Evolutionary conservation across 2,888 invertebrate species (phyloP), one percentile per base, ranked within the genome.

Genomic region (Pasiphila rectangulata): DNA sequence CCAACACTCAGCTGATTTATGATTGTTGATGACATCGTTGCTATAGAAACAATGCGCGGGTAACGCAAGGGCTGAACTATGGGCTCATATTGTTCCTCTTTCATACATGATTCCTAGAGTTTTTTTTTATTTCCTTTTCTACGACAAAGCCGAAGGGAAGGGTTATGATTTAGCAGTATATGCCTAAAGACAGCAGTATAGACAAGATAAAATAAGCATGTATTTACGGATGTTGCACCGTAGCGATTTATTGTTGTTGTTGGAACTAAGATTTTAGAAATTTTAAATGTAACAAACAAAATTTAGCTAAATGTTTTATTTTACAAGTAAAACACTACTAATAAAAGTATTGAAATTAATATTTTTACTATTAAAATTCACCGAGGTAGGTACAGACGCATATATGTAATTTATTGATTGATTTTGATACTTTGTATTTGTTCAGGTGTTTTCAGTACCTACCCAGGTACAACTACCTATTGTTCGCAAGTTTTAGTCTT

Each of bases 381-480:
- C 24, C n/a, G n/a, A n/a, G n/a, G n/a, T n/a, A n/a, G n/a, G n/a
- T n/a, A n/a, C n/a, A n/a, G n/a, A n/a, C n/a, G n/a, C n/a, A n/a
- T n/a, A n/a, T n/a, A 10, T 16, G 24, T 29, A 17, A 5, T 5
- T 30, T 16, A 15, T 16, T 16, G 30, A 9, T 17, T 2, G 16
- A 9, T 17, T 9, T 9, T 32, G n/a, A 9, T 17, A 17, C 32
- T 4, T 6, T 21, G 13, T 45, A 40, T 50, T 45, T 50, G 23
- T 32, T 23, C 50, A 50, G 29, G 41, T 50, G 50, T 45, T 37
- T n/a, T n/a, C n/a, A n/a, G n/a, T n/a, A n/a, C n/a, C n/a, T n/a
- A n/a, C n/a, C 17, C 27, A 41, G 13, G 16, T 16, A 7, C 29
- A 40, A 12, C 16, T 29, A 16, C 6, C 20, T 19, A 30, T 13